Percentiles rank a stretch among this genome's conserved stretches.
Evolutionary conservation across 2,797 vertebrate species (phyloP).

Genomic region (Tapera naevia): DNA sequence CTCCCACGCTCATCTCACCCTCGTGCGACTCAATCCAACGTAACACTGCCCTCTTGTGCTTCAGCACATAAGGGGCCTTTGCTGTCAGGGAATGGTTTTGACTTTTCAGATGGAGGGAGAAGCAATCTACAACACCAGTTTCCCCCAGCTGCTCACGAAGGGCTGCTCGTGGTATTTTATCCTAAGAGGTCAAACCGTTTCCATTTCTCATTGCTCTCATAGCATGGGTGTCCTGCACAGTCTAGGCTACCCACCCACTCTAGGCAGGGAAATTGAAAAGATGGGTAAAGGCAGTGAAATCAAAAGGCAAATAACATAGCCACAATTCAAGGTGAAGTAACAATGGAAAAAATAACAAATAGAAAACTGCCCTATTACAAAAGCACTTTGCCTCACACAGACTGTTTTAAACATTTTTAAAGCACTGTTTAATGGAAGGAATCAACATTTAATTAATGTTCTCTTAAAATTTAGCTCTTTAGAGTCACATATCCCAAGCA

Average conservation of each 20-base stretch:
- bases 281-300: not conserved
- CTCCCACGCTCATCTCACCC: constrained; percentile 35
- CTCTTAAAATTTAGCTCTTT: not conserved
- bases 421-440: not conserved
- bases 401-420: not conserved
- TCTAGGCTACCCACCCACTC: not conserved
- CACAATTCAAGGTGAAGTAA: not conserved
- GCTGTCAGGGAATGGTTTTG: not conserved
- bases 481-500: not conserved
- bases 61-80: constrained; percentile 48
- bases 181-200: not conserved
- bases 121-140: not conserved
- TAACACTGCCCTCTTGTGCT: constrained; percentile 84
- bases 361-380: not conserved
- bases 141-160: not conserved
- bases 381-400: not conserved
- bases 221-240: not conserved
- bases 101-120: not conserved
- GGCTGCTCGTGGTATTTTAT: not conserved
- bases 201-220: not conserved
- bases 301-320: not conserved
- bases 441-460: not conserved
- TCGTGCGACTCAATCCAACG: constrained; percentile 63
- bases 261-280: not conserved
- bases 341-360: not conserved